These are phyloP conservation scores for Drosophila santomea DNA, from an alignment of 1,140 invertebrate species.

Conservation along the genomic window DNA sequence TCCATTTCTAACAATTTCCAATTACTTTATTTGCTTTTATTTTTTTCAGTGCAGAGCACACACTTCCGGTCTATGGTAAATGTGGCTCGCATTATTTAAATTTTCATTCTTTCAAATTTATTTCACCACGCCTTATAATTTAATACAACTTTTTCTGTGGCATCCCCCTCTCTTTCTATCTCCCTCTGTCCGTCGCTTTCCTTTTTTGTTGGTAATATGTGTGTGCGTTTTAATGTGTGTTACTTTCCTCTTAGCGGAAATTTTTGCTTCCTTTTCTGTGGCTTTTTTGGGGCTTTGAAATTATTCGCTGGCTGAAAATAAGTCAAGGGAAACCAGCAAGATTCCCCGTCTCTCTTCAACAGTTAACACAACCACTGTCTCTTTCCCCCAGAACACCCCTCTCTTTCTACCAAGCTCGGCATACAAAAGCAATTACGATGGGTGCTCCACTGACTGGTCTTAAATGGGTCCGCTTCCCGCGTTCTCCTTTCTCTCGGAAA, in stretches of 20 bases:
- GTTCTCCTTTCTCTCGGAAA: conserved; percentile 2
- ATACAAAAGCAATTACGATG: conserved; percentile 68
- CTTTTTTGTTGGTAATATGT: conserved; percentile 6
- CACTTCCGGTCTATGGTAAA: conserved; percentile 28
- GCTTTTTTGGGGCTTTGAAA: conserved; percentile 35
- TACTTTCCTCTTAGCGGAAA: conserved; percentile 44
- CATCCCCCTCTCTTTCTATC: neutral
- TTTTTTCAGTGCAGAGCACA: conserved; percentile 9
- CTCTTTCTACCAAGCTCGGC: conserved; percentile 24
- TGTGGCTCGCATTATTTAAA: conserved; percentile 61
- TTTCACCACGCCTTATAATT: conserved; percentile 61
- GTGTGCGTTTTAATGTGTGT: conserved; percentile 36
- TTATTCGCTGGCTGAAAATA: conserved; percentile 47
- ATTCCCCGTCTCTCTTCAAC: neutral
- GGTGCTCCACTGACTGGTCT: conserved; percentile 18
- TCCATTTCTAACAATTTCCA: too few relatives aligned
- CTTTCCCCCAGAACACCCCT: neutral
- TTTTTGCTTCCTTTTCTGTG: conserved; percentile 49
- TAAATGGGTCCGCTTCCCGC: conserved; percentile 18
- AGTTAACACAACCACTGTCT: neutral
- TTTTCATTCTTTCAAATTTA: conserved; percentile 67
- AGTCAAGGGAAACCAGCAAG: conserved; percentile 8
- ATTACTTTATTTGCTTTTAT: neutral
- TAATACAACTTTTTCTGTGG: conserved; percentile 48
- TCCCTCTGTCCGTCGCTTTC: conserved; percentile 2